A percentile compares a stretch with the other conserved stretches of the same genome.
Evolutionary conservation across 2,797 vertebrate species (phyloP).

Genomic region (Brachymystax lenok): DNA sequence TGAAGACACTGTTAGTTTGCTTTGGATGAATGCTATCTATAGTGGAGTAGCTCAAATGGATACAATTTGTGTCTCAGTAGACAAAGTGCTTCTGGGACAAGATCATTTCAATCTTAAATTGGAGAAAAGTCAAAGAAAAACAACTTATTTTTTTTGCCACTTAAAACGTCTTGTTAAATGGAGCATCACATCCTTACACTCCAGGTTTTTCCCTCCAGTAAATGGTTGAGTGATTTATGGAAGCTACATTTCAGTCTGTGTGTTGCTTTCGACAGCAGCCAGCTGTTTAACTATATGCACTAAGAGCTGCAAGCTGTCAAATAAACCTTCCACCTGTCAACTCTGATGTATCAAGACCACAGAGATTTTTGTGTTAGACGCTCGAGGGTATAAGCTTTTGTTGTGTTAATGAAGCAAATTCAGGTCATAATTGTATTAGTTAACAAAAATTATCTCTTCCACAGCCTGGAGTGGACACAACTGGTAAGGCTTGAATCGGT

Average conservation of each 20-base stretch:
- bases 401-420: neutral
- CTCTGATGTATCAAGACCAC: slow-evolving; percentile 2
- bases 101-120: neutral
- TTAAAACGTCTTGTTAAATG: neutral
- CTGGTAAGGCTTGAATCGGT: slow-evolving; percentile 74
- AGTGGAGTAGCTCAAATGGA: neutral
- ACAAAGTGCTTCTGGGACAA: neutral
- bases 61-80: neutral
- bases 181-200: neutral
- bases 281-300: slow-evolving; percentile 19
- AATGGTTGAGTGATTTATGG: slow-evolving; percentile 22
- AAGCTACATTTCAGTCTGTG: slow-evolving; percentile 26
- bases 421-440: slow-evolving; percentile 1
- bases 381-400: neutral
- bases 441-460: slow-evolving; percentile 45
- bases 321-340: slow-evolving; percentile 40
- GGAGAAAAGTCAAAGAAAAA: neutral
- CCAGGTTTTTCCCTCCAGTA: neutral
- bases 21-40: neutral
- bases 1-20: neutral
- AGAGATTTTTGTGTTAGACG: slow-evolving; percentile 1
- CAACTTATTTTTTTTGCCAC: too few relatives aligned
- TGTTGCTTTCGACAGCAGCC: slow-evolving; percentile 33
- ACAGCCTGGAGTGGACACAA: slow-evolving; percentile 91
- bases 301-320: slow-evolving; percentile 12